Evolutionary conservation across 2,888 invertebrate species (phyloP).

Genomic region (Drosophila silvestris): DNA sequence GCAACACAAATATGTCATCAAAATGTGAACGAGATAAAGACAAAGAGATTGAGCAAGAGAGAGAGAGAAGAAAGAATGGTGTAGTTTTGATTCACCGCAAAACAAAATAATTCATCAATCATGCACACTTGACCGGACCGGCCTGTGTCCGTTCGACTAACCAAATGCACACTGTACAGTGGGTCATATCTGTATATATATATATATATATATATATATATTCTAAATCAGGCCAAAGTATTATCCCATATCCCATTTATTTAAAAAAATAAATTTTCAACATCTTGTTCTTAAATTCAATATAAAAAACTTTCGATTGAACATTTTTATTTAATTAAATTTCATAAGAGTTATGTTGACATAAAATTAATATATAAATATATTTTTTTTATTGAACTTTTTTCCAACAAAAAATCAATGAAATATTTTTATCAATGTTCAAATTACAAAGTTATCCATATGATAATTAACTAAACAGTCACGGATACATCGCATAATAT

Average conservation of each 20-base stretch:
- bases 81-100: constrained; percentile 81
- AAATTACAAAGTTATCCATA: background rate
- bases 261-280: background rate
- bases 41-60: background rate
- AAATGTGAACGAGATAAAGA: constrained; percentile 46
- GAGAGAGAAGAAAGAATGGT: constrained; percentile 47
- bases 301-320: background rate
- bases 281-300: too few relatives aligned
- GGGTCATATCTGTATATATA: constrained; percentile 9
- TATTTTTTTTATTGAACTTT: too few relatives aligned
- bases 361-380: too few relatives aligned
- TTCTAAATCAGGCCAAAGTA: background rate
- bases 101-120: constrained; percentile 81
- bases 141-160: constrained; percentile 30
- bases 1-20: constrained; percentile 73
- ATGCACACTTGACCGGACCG: constrained; percentile 77
- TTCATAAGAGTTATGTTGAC: too few relatives aligned
- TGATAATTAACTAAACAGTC: background rate
- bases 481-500: background rate
- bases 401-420: background rate
- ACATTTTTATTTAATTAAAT: background rate
- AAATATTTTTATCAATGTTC: background rate
- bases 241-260: background rate
- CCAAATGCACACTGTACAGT: constrained; percentile 38
- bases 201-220: background rate